Evolutionary conservation across 1,140 invertebrate species (phyloP).

Genomic region (Drosophila kikkawai): DNA sequence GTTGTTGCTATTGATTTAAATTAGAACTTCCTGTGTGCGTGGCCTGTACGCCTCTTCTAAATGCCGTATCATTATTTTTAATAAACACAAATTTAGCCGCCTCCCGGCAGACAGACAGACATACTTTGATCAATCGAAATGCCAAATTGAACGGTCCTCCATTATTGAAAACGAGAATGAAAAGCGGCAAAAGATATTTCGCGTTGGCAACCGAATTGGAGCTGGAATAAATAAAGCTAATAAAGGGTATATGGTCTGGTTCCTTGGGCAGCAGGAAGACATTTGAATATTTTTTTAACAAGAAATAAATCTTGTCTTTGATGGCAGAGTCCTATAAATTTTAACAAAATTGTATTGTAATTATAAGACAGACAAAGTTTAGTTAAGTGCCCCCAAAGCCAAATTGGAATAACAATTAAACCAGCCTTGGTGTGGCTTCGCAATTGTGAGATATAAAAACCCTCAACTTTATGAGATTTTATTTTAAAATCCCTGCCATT

Average conservation of each 20-base stretch:
- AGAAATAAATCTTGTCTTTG: neutral
- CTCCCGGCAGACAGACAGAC: neutral
- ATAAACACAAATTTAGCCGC: conserved; percentile 44
- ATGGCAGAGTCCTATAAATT: neutral
- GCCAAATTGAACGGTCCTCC: conserved; percentile 22
- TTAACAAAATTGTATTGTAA: neutral
- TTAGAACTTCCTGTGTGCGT: conserved; percentile 1
- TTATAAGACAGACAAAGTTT: neutral
- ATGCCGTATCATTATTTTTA: conserved; percentile 56
- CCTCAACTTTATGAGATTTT: neutral
- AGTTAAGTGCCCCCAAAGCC: too few species aligned
- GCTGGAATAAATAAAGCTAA: conserved; percentile 38
- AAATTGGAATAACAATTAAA: conserved; percentile 11
- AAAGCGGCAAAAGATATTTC: conserved; percentile 24
- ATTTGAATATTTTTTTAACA: conserved; percentile 3
- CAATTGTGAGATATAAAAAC: conserved; percentile 7
- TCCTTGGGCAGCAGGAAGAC: neutral
- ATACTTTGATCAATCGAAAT: conserved; percentile 55
- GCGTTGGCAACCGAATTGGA: conserved; percentile 28
- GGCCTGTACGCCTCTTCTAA: conserved; percentile 5
- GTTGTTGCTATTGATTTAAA: conserved; percentile 27
- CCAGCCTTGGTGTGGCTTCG: neutral
- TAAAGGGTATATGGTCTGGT: conserved; percentile 18
- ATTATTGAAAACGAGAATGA: conserved; percentile 7
- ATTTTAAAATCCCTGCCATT: conserved; percentile 9